Conservation (phyloP, 2,888 invertebrate genomes). For the Ophion obscuratus region DNA sequence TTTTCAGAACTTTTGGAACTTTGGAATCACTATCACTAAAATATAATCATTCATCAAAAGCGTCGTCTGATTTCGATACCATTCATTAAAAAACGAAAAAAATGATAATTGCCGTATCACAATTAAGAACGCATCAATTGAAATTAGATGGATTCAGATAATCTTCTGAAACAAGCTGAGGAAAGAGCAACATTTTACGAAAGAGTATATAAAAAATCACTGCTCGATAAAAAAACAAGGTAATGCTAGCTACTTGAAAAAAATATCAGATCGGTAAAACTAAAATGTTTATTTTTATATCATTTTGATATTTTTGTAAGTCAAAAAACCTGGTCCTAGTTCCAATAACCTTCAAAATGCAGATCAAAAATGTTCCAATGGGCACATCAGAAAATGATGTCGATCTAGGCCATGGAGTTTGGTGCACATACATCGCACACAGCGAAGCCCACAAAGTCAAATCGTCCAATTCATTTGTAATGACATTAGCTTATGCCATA, state of each 20-base stretch:
- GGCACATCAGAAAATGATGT: background rate
- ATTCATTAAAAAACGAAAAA: background rate
- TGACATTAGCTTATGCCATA: background rate
- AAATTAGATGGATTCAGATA: constrained; percentile 1
- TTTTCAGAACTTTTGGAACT: background rate
- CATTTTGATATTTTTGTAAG: background rate
- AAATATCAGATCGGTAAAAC: background rate
- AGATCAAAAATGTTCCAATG: background rate
- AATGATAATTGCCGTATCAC: background rate
- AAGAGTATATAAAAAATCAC: background rate
- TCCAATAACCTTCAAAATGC: constrained; percentile 2
- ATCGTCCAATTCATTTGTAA: background rate
- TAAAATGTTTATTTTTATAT: background rate
- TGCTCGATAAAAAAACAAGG: background rate
- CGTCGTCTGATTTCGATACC: background rate
- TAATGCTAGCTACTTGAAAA: background rate
- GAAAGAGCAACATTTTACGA: background rate
- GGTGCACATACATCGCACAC: background rate
- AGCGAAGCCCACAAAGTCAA: background rate
- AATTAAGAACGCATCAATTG: background rate
- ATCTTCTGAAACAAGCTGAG: background rate
- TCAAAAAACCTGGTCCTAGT: background rate
- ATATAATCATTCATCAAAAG: constrained; percentile 7
- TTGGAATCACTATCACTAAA: constrained; percentile 9
- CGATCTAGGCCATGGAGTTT: constrained; percentile 5